phyloP scores from a whole-genome alignment of 2,797 vertebrate genomes.

The Coreius guichenoti region DNA sequence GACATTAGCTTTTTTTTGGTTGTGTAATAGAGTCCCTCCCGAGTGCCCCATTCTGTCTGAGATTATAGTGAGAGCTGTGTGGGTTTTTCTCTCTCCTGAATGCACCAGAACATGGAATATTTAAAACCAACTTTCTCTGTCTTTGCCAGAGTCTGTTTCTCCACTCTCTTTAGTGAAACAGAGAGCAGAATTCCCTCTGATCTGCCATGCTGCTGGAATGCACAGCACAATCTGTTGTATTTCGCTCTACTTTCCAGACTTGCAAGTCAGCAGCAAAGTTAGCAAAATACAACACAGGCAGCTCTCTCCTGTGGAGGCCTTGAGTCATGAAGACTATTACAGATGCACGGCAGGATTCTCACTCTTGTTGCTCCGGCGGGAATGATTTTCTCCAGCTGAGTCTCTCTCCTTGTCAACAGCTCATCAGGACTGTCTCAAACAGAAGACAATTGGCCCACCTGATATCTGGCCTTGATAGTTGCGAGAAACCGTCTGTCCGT shows the following conservation, averaged over 20 bases:
- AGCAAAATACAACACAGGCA: slow-evolving; percentile 23
- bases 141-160: slow-evolving; percentile 7
- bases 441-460: slow-evolving; percentile 36
- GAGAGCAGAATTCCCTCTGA: slow-evolving; percentile 40
- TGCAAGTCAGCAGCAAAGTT: slow-evolving; percentile 51
- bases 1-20: slow-evolving; percentile 45
- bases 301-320: slow-evolving; percentile 40
- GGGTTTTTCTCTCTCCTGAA: slow-evolving; percentile 51
- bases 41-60: slow-evolving; percentile 38
- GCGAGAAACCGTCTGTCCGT: slow-evolving; percentile 8
- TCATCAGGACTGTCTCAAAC: slow-evolving; percentile 41
- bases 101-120: slow-evolving; percentile 62
- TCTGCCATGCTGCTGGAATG: slow-evolving; percentile 9
- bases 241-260: slow-evolving; percentile 31
- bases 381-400: slow-evolving; percentile 29
- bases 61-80: slow-evolving; percentile 55
- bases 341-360: slow-evolving; percentile 32
- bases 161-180: slow-evolving; percentile 21
- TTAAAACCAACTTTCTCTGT: slow-evolving; percentile 20
- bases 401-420: slow-evolving; percentile 45
- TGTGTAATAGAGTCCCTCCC: slow-evolving; percentile 27
- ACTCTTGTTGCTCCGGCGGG: slow-evolving; percentile 10
- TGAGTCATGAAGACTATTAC: slow-evolving; percentile 40
- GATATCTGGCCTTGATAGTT: slow-evolving; percentile 38
- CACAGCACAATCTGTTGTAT: slow-evolving; percentile 10